Evolutionary conservation across 2,888 invertebrate species (phyloP).

Genomic region (Dione vanillae): DNA sequence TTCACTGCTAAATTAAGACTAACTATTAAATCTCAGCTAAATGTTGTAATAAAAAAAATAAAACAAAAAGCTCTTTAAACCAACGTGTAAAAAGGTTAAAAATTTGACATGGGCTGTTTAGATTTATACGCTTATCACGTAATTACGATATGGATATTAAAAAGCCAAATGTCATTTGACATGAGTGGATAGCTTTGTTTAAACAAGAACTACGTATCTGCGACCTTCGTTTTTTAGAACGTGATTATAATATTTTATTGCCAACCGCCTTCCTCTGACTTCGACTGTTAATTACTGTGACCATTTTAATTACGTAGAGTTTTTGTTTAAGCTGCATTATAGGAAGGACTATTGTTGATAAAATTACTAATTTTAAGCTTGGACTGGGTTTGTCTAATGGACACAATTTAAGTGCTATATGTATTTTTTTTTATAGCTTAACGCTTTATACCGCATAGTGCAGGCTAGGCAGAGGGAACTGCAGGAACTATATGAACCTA

Average conservation of each 20-base stretch:
- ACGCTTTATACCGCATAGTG: no score
- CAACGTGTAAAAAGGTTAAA: not conserved
- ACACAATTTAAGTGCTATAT: no score
- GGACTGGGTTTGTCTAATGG: no score
- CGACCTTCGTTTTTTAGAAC: not conserved
- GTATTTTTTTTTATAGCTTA: no score
- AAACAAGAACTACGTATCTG: not conserved
- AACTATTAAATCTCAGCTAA: not conserved
- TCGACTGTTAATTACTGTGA: not conserved
- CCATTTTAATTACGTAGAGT: not conserved
- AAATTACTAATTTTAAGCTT: no score
- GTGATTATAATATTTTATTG: not conserved
- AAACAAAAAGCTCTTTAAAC: not conserved
- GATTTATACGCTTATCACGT: conserved; percentile 1
- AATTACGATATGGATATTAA: conserved; percentile 12
- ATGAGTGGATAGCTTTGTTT: conserved; percentile 7
- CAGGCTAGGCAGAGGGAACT: no score
- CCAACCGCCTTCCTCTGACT: not conserved
- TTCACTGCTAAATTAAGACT: not conserved
- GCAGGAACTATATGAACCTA: no score
- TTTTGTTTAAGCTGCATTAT: not conserved
- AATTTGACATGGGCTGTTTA: conserved; percentile 2
- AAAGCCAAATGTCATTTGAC: conserved; percentile 15
- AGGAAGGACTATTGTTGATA: not conserved
- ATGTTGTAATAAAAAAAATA: not conserved